Base-by-base conservation (phyloP, 2,113 vertebrate genomes). In the Sporophila hypoxantha region DNA sequence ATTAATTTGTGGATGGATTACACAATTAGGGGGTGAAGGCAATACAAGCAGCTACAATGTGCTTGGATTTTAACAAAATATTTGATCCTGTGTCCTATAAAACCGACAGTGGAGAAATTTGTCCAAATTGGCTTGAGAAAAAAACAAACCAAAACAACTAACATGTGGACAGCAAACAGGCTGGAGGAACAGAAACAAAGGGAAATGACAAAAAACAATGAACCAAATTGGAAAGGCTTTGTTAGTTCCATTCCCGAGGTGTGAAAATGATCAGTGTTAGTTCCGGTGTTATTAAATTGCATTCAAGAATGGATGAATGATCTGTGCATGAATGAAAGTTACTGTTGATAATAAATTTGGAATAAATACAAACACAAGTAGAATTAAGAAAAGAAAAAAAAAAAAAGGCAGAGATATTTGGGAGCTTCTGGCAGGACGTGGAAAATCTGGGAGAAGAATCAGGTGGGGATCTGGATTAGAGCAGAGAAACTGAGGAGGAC, bases 1-100 rank as follows among this genome's bases (percentile, higher is more conserved):
- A 94, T 93, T 91, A 67, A 73, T 80, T 84, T 93, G 82, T 73
- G 55, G 83, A 84, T 5, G 25, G 13, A 37, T 90, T 90, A 62
- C 55, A 59, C 42, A 76, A 87, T 76, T 74, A 85, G 59, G 12
- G 41, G 18, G 19, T 78, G 46, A 86, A 84, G 29, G 70, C 32
- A 92, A 75, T 64, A 59, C 8, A 53, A 85, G 23, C 68, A 29
- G 37, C 87, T 61, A 78, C 12, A 91, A 74, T 90, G 23, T 78
- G 57, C 65, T 88, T 80, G 80, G 62, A 88, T 82, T 76, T 92
- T 50, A 90, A 42, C 52, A 55, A 88, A 73, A 61, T 88, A 86
- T 78, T 92, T 86, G 74, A 84, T 74, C 64, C 9, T 1, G 0
- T 59, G 47, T 83, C 59, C 62, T 70, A 13, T 47, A 55, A 93